A percentile compares a stretch with the other conserved stretches of the same genome.
Evolutionary conservation across 2,888 invertebrate species (phyloP).

Genomic region (Sesia apiformis): DNA sequence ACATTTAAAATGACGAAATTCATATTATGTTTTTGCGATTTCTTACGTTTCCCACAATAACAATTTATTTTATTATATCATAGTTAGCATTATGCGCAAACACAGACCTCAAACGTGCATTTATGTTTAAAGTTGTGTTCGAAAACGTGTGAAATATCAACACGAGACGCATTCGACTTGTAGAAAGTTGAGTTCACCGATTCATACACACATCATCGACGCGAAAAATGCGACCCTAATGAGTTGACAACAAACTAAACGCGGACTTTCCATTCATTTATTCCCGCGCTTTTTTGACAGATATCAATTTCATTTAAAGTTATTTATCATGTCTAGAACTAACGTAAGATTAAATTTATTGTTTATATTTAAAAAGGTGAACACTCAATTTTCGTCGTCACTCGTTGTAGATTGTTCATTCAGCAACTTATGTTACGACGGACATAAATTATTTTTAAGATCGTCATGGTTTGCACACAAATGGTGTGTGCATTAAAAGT

Average conservation of each 20-base stretch:
- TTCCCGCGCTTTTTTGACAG: conserved; percentile 21
- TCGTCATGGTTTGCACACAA: too few relatives aligned
- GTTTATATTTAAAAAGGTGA: too few relatives aligned
- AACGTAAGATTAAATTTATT: too few relatives aligned
- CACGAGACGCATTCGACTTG: conserved; percentile 8
- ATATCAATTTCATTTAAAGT: conserved; percentile 17
- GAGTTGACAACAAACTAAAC: too few relatives aligned
- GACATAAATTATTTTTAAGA: too few relatives aligned
- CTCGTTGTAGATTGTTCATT: too few relatives aligned
- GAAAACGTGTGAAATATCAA: conserved; percentile 64
- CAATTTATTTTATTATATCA: not conserved
- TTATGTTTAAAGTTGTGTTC: conserved; percentile 18
- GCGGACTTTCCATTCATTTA: conserved; percentile 1
- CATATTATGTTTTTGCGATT: not conserved
- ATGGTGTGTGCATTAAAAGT: too few relatives aligned
- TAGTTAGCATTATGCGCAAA: not conserved
- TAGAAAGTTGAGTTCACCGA: not conserved
- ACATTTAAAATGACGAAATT: too few relatives aligned
- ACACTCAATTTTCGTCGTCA: too few relatives aligned
- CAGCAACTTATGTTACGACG: too few relatives aligned
- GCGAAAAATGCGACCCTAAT: conserved; percentile 1
- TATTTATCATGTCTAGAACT: too few relatives aligned
- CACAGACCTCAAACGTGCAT: not conserved
- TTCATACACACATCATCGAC: conserved; percentile 1
- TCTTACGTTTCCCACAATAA: not conserved